Percentiles rank a stretch among this genome's conserved stretches.
These are phyloP conservation scores for Paelopatides confundens DNA, from an alignment of 53 echinoderm and acorn worm species.

Conservation along the genomic window DNA sequence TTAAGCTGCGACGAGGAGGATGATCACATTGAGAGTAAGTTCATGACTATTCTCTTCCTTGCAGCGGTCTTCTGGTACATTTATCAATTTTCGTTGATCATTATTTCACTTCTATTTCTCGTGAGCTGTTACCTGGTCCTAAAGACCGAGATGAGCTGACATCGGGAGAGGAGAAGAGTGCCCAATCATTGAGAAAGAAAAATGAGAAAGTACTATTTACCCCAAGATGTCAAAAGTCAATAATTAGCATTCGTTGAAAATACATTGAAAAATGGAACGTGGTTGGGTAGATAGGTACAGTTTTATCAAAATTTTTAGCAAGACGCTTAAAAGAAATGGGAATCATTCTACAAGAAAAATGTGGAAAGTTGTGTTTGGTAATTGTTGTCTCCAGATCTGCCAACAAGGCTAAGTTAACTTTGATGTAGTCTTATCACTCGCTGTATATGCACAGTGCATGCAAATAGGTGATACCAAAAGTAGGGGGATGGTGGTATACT, in stretches of 20 bases:
- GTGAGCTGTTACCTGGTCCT: slow-evolving; percentile 93
- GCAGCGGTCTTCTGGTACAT: slow-evolving; percentile 97
- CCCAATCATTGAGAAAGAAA: not conserved
- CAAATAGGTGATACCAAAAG: too few relatives aligned
- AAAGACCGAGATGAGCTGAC: slow-evolving; percentile 83
- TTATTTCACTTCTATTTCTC: slow-evolving; percentile 85
- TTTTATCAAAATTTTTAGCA: too few relatives aligned
- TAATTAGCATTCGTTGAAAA: not conserved
- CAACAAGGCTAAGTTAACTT: too few relatives aligned
- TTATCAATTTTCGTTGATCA: slow-evolving; percentile 89
- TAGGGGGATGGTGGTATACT: too few relatives aligned
- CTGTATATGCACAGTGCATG: too few relatives aligned
- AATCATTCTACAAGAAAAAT: too few relatives aligned
- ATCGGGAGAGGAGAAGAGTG: slow-evolving; percentile 29
- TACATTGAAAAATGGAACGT: too few relatives aligned
- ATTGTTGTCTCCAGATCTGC: too few relatives aligned
- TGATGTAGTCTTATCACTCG: too few relatives aligned
- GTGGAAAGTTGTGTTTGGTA: too few relatives aligned
- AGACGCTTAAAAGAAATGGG: too few relatives aligned
- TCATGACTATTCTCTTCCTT: slow-evolving; percentile 94
- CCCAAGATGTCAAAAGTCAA: not conserved
- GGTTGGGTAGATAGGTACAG: too few relatives aligned
- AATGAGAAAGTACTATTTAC: not conserved
- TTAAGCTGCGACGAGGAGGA: slow-evolving; percentile 86
- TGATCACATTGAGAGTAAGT: slow-evolving; percentile 98